These are phyloP conservation scores for Montifringilla adamsi DNA, from an alignment of 2,113 vertebrate species.

Conservation along the genomic window DNA sequence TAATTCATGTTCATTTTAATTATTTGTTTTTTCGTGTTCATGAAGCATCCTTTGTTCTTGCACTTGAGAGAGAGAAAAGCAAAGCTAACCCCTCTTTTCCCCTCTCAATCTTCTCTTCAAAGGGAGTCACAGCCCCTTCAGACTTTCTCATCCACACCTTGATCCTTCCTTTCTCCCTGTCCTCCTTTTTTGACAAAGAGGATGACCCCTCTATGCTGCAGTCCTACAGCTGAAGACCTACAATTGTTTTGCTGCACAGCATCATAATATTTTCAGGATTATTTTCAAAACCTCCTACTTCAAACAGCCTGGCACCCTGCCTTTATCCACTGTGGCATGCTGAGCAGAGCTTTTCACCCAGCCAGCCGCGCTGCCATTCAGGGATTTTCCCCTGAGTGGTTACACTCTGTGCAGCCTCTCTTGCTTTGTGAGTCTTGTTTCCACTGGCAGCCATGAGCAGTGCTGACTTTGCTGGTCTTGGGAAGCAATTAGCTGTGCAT, in stretches of 20 bases:
- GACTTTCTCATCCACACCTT: neutral
- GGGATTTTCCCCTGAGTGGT: neutral
- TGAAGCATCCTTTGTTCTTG: neutral
- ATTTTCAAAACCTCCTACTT: slow-evolving; percentile 4
- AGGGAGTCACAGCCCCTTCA: neutral
- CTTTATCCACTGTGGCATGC: neutral
- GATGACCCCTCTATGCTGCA: neutral
- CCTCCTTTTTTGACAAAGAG: neutral
- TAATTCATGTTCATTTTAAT: neutral
- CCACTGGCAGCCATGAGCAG: neutral
- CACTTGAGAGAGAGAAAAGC: neutral
- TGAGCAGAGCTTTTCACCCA: slow-evolving; percentile 24
- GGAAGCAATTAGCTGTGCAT: slow-evolving; percentile 31
- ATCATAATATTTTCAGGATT: slow-evolving; percentile 22
- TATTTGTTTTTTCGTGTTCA: neutral
- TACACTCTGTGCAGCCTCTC: neutral
- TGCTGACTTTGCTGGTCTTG: slow-evolving; percentile 46
- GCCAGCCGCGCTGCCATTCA: neutral
- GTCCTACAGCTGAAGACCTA: neutral
- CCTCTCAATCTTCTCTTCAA: neutral
- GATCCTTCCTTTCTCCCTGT: neutral
- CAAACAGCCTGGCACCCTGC: neutral
- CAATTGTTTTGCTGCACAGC: neutral
- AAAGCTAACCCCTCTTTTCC: neutral
- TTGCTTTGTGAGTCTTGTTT: slow-evolving; percentile 44